Conservation (phyloP, 2,797 vertebrate species). For the Orientallactaga sibirica region DNA sequence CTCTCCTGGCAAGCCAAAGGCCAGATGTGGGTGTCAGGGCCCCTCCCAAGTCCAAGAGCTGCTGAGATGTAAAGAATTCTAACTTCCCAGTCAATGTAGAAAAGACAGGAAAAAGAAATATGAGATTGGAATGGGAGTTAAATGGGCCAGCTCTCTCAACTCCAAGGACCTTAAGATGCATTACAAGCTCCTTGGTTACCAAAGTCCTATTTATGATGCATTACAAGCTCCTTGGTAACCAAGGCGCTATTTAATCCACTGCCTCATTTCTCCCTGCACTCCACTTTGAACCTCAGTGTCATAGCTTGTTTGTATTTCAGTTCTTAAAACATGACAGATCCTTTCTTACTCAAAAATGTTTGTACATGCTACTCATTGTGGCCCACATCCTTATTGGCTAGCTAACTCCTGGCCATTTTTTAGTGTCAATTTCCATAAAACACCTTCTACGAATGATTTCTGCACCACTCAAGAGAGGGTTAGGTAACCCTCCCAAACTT, state of each 20-base stretch:
- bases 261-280: background rate
- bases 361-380: background rate
- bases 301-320: background rate
- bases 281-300: background rate
- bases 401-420: background rate
- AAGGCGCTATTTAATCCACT: background rate
- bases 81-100: conserved; percentile 7
- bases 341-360: background rate
- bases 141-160: background rate
- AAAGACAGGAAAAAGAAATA: conserved; percentile 1
- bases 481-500: background rate
- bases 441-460: background rate
- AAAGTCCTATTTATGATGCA: background rate
- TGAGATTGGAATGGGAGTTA: background rate
- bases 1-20: background rate
- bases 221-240: background rate
- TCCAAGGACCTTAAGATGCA: background rate
- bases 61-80: background rate
- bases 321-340: background rate
- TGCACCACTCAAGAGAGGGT: background rate
- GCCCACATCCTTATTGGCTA: background rate
- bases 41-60: background rate
- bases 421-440: background rate
- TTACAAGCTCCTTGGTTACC: background rate
- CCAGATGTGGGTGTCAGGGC: background rate